phyloP scores from a whole-genome alignment of 1,140 invertebrate genomes.

The Drosophila nikananu region DNA sequence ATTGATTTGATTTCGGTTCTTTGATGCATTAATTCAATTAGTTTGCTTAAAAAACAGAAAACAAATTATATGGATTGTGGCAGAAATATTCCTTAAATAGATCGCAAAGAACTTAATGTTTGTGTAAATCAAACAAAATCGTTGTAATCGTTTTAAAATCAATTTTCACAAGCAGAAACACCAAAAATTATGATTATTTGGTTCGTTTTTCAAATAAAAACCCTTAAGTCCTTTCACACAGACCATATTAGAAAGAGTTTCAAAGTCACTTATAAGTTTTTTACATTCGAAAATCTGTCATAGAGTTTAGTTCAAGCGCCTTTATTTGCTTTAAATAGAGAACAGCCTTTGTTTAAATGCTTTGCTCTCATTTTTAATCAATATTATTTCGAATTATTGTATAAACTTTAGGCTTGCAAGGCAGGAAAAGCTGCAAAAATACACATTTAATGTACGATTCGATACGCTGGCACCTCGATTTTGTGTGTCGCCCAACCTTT shows the following conservation, averaged over 20 bases:
- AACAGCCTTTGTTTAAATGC: neutral
- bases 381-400: neutral
- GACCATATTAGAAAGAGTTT: neutral
- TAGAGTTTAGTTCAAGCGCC: neutral
- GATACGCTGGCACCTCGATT: neutral
- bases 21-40: neutral
- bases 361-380: neutral
- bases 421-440: too few species aligned
- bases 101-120: too few species aligned
- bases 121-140: too few species aligned
- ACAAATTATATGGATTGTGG: fast-evolving
- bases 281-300: neutral
- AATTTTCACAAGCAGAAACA: too few species aligned
- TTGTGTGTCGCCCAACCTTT: neutral
- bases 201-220: neutral
- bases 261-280: neutral
- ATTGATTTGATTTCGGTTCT: neutral
- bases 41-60: neutral
- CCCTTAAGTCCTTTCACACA: neutral
- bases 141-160: neutral
- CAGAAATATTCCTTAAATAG: neutral
- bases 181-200: neutral
- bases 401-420: neutral
- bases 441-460: neutral
- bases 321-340: neutral